These are phyloP conservation scores for Taphrorychus bicolor DNA, from an alignment of 2,888 invertebrate genomes.

Conservation along the genomic window DNA sequence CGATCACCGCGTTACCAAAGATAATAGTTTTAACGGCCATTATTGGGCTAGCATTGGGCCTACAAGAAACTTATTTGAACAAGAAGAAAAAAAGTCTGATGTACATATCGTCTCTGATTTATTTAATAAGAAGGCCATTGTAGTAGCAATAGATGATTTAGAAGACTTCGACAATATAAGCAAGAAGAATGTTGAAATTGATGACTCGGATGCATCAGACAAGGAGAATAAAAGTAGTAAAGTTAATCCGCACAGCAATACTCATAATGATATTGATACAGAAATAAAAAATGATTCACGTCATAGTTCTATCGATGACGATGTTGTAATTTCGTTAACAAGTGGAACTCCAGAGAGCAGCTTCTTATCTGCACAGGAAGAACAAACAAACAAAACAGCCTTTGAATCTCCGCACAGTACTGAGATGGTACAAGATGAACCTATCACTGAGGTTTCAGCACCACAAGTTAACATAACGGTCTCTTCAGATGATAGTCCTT, in stretches of 20 bases:
- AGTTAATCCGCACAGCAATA: neutral
- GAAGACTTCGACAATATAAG: constrained; percentile 43
- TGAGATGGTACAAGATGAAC: no score
- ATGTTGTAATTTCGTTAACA: no score
- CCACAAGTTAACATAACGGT: no score
- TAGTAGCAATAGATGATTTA: constrained; percentile 41
- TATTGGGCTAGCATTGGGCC: constrained; percentile 52
- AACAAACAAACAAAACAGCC: no score
- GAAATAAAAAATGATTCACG: neutral
- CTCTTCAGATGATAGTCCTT: no score
- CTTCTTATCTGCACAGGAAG: no score
- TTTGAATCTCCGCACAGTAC: no score
- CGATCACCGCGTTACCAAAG: constrained; percentile 58
- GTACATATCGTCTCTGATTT: constrained; percentile 30
- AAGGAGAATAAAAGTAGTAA: constrained; percentile 3
- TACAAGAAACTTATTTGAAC: constrained; percentile 59
- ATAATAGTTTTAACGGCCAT: constrained; percentile 47
- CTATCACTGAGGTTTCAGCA: no score
- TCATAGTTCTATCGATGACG: no score
- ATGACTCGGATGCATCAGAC: neutral
- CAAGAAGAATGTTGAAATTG: constrained; percentile 26
- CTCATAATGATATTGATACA: neutral
- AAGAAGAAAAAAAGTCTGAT: constrained; percentile 46
- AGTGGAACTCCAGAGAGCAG: no score
- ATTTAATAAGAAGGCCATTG: constrained; percentile 30